phyloP scores from a whole-genome alignment of 2,797 vertebrate species.

The Chanos chanos region DNA sequence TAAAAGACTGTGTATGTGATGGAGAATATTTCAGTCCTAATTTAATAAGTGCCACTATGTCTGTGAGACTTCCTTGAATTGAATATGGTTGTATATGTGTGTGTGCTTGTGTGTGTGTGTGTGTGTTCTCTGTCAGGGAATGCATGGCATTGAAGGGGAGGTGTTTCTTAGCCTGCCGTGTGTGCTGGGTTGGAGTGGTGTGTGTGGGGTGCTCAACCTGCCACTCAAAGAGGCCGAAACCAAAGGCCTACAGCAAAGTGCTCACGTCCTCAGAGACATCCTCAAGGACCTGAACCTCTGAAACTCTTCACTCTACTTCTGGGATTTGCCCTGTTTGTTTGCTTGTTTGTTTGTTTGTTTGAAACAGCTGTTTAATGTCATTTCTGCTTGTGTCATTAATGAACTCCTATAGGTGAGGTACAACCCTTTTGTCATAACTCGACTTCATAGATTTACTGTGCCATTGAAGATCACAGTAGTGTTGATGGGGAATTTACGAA shows the following conservation, averaged over 20 bases:
- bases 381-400: too few species aligned
- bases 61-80: not conserved
- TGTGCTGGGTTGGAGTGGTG: constrained; percentile 78
- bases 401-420: too few species aligned
- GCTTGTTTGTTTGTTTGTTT: too few species aligned
- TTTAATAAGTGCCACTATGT: not conserved
- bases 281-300: constrained; percentile 94
- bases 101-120: not conserved
- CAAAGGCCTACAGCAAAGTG: constrained; percentile 84
- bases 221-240: constrained; percentile 85
- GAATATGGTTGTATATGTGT: not conserved
- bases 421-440: too few species aligned
- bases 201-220: constrained; percentile 88
- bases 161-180: constrained; percentile 93
- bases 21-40: too few species aligned
- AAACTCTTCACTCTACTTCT: too few species aligned
- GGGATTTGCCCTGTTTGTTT: too few species aligned
- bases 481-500: too few species aligned
- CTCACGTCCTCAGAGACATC: constrained; percentile 86
- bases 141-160: constrained; percentile 86
- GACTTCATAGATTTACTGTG: too few species aligned
- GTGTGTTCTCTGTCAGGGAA: constrained; percentile 66
- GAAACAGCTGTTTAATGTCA: too few species aligned
- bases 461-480: too few species aligned
- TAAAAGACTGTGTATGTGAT: too few species aligned